Conservation (phyloP, 2,888 invertebrate species). For the Sminthurinus aureus region DNA sequence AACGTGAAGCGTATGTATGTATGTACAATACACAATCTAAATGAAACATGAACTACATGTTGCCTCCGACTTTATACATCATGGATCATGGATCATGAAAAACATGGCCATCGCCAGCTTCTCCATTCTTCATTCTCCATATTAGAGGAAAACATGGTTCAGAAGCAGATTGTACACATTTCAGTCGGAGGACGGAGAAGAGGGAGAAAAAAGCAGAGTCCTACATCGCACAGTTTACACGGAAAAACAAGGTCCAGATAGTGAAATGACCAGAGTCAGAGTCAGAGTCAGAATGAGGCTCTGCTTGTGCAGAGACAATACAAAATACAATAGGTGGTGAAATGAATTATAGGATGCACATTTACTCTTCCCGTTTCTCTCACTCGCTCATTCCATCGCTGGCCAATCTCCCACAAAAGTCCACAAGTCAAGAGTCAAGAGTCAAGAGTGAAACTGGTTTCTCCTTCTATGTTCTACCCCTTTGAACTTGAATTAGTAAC, state of each 20-base stretch:
- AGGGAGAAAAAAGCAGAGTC: not conserved
- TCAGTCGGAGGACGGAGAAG: not conserved
- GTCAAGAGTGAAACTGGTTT: conserved; percentile 4
- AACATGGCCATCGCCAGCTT: too few relatives aligned
- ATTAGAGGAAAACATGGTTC: too few relatives aligned
- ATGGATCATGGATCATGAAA: too few relatives aligned
- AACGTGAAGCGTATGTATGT: too few relatives aligned
- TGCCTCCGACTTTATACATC: too few relatives aligned
- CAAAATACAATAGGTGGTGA: conserved; percentile 31
- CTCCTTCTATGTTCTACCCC: not conserved
- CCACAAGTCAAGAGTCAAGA: not conserved
- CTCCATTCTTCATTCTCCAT: too few relatives aligned
- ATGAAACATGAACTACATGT: too few relatives aligned
- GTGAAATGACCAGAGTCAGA: not conserved
- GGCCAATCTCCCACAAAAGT: not conserved
- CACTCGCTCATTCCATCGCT: not conserved
- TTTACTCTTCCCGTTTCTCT: not conserved
- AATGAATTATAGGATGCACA: conserved; percentile 31
- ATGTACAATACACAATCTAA: too few relatives aligned
- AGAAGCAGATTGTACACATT: not conserved
- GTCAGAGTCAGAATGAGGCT: not conserved
- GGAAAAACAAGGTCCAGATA: too few relatives aligned
- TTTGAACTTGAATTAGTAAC: not conserved
- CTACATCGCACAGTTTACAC: not conserved
- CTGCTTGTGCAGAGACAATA: not conserved